Percentiles rank a stretch among this genome's conserved stretches.
These are phyloP conservation scores for Torymus aiolomorphi DNA, from an alignment of 2,888 invertebrate genomes.

Conservation along the genomic window DNA sequence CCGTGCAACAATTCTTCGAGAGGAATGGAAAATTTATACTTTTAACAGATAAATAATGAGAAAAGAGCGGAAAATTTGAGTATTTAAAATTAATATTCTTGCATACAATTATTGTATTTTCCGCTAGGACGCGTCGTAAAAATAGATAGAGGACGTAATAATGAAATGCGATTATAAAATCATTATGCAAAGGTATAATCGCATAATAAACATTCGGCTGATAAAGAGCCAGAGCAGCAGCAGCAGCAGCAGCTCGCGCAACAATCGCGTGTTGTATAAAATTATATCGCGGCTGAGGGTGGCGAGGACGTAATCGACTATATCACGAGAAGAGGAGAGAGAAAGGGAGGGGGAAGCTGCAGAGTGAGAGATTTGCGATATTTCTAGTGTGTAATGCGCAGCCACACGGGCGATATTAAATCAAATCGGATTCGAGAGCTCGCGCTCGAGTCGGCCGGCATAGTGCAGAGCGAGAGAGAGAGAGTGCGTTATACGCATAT, in stretches of 20 bases:
- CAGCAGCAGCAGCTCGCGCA: background rate
- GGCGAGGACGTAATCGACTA: constrained; percentile 38
- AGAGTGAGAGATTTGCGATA: constrained; percentile 69
- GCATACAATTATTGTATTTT: too few species aligned
- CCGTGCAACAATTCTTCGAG: background rate
- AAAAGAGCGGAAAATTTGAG: too few species aligned
- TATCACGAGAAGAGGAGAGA: constrained; percentile 51
- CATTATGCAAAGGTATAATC: background rate
- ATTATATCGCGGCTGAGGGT: constrained; percentile 51
- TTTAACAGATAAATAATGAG: too few species aligned
- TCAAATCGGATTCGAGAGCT: constrained; percentile 74
- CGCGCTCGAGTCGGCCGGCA: constrained; percentile 65
- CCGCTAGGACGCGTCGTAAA: background rate
- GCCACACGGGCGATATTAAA: constrained; percentile 74
- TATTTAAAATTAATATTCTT: too few species aligned
- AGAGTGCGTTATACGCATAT: constrained; percentile 50
- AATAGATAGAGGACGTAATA: background rate
- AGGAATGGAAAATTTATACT: too few species aligned
- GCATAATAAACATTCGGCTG: constrained; percentile 27
- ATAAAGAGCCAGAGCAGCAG: constrained; percentile 4
- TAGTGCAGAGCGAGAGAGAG: background rate
- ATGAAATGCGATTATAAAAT: constrained; percentile 4
- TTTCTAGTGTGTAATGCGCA: constrained; percentile 72
- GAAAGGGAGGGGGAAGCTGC: constrained; percentile 7
- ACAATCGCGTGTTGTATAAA: constrained; percentile 40